A percentile compares a stretch with the other conserved stretches of the same genome.
Evolutionary conservation across 2,888 invertebrate species (phyloP).

Genomic region (Choreutis nemorana): DNA sequence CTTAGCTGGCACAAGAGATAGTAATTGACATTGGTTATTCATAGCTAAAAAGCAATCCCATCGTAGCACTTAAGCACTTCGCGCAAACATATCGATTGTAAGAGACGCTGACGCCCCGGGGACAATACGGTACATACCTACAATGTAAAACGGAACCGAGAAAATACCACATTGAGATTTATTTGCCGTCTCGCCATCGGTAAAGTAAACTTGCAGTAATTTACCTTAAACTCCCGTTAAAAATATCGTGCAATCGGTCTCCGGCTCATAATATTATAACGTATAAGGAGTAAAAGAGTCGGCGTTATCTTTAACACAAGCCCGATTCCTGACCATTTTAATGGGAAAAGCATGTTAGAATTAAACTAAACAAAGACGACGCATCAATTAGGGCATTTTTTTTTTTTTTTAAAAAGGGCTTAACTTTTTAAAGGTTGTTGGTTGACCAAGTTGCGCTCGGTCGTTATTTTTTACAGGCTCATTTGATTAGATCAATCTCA

Average conservation of each 20-base stretch:
- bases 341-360: slow-evolving; percentile 68
- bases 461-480: slow-evolving; percentile 56
- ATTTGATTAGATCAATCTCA: slow-evolving; percentile 61
- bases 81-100: slow-evolving; percentile 60
- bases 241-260: slow-evolving; percentile 28
- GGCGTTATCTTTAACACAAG: slow-evolving; percentile 54
- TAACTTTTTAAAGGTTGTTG: slow-evolving; percentile 56
- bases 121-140: slow-evolving; percentile 44
- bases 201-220: too few species aligned
- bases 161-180: slow-evolving; percentile 43
- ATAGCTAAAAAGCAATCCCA: slow-evolving; percentile 52
- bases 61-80: slow-evolving; percentile 62
- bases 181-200: slow-evolving; percentile 45
- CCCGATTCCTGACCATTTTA: slow-evolving; percentile 64
- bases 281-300: slow-evolving; percentile 62
- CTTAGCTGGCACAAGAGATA: too few species aligned
- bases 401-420: slow-evolving; percentile 46
- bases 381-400: slow-evolving; percentile 63
- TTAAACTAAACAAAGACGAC: slow-evolving; percentile 68
- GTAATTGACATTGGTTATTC: slow-evolving; percentile 46
- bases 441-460: slow-evolving; percentile 45
- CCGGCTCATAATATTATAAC: slow-evolving; percentile 59
- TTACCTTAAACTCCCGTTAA: slow-evolving; percentile 57
- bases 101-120: slow-evolving; percentile 42
- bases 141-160: slow-evolving; percentile 50